phyloP scores from a whole-genome alignment of 1,140 invertebrate species.

The Rhizoglyphus robini region DNA sequence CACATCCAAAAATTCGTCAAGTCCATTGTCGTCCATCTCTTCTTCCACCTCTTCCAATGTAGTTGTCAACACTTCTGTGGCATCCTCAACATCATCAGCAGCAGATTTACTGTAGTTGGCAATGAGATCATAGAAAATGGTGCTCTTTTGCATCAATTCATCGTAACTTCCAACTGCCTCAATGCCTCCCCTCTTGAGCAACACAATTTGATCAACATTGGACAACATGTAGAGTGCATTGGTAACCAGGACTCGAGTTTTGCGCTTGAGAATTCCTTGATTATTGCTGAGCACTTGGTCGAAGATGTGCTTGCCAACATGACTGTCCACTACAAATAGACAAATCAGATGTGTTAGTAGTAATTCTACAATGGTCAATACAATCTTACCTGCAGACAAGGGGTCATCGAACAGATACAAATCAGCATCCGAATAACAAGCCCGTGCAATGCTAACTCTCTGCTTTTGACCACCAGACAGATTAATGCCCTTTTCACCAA shows the following conservation, averaged over 20 bases:
- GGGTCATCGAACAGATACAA: conserved; percentile 90
- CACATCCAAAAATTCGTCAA: not conserved
- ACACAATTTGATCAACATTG: conserved; percentile 33
- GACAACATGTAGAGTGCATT: conserved; percentile 34
- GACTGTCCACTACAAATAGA: conserved; percentile 81
- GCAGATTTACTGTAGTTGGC: conserved; percentile 52
- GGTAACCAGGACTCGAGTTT: conserved; percentile 34
- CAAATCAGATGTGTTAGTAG: not conserved
- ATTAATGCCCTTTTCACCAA: conserved; percentile 62
- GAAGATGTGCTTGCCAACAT: conserved; percentile 90
- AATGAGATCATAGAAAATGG: conserved; percentile 44
- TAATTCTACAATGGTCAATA: not conserved
- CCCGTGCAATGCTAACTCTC: conserved; percentile 30
- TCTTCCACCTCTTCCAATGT: conserved; percentile 29
- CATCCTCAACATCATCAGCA: not conserved
- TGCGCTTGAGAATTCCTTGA: conserved; percentile 50
- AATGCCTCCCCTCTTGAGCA: conserved; percentile 32
- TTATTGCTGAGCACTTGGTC: conserved; percentile 68
- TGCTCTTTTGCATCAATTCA: conserved; percentile 29
- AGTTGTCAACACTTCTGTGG: conserved; percentile 39
- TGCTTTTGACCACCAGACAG: conserved; percentile 59
- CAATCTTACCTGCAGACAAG: conserved; percentile 30
- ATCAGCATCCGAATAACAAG: conserved; percentile 50
- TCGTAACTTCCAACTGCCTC: conserved; percentile 33
- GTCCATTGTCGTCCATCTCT: not conserved